Conservation (phyloP, 2,113 vertebrate species). For the Dipodomys ordii region DNA sequence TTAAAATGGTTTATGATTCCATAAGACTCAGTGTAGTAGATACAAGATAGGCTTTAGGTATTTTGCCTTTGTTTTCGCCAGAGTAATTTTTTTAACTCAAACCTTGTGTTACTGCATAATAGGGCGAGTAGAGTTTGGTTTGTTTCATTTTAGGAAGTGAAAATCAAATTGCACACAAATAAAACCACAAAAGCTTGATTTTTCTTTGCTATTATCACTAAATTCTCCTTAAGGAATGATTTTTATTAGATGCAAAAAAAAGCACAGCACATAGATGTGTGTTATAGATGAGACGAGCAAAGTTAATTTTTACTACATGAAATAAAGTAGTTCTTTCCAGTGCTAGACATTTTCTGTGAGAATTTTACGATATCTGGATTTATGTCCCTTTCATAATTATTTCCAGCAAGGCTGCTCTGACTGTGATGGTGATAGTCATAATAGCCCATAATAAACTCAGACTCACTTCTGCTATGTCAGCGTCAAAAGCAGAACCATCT, state of each 20-base stretch:
- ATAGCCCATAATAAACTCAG: not conserved
- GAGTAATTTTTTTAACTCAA: slow-evolving; percentile 34
- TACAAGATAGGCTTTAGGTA: slow-evolving; percentile 4
- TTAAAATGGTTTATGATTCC: not conserved
- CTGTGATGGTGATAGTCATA: not conserved
- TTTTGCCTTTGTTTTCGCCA: slow-evolving; percentile 46
- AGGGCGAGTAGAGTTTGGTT: not conserved
- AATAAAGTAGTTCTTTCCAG: not conserved
- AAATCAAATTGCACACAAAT: not conserved
- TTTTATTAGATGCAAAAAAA: not conserved
- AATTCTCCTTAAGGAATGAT: not conserved
- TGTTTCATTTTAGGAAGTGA: not conserved
- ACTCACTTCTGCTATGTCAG: not conserved
- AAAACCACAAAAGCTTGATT: not conserved
- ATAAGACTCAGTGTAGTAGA: not conserved
- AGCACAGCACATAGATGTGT: not conserved
- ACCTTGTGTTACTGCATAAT: not conserved
- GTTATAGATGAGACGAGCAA: not conserved
- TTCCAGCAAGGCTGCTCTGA: not conserved
- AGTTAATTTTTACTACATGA: not conserved
- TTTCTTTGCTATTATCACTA: not conserved
- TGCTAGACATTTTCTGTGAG: not conserved
- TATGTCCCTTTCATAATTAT: not conserved
- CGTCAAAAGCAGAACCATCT: not conserved
- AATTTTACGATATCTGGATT: not conserved